Evolutionary conservation across 2,113 vertebrate genomes (phyloP), one percentile per base, ranked within the genome.

Genomic region (Cebus imitator): DNA sequence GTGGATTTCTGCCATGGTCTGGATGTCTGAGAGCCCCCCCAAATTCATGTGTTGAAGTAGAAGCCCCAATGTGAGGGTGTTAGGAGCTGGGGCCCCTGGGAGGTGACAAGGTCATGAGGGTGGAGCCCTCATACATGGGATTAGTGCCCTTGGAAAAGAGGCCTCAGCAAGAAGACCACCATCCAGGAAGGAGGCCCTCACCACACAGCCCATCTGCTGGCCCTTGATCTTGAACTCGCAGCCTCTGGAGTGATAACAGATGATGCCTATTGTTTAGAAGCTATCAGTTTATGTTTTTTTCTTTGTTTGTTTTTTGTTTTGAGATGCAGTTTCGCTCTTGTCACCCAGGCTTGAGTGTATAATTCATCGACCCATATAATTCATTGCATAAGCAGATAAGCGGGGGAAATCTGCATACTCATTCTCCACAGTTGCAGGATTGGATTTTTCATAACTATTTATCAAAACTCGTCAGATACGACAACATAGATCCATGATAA

Each of bases 311-410:
- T 64, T 30, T 30, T 30, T 64, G 13, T 64, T 64, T 64, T 14
- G 61, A 64, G 61, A 6, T 0, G 27, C 11, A 64, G 61, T 64
- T 64, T 64, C 0, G 0, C 61, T 64, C 61, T 64, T 64, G 27
- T 14, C 12, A 2, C 61, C 27, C 61, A 64, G 27, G 61, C 61
- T 64, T 64, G 27, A 64, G 61, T 64, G 52, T 52, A 52, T 52
- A 17, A 52, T 52, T 52, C 16, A 72, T 9, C 0, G 1, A 7
- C 35, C 8, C 1, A 21, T 4, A 21, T 3, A 12, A 35, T 17
- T 66, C 50, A 68, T 4, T 1, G 1, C 35, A 11, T 9, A 25
- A 17, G 37, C n/a, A 52, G 35, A 17, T 32, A 45, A 27, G 3
- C 6, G 16, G n/a, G 40, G 6, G 27, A 21, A 2, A 16, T 5